Evolutionary conservation across 1,140 invertebrate genomes (phyloP).

Genomic region (Pseudomyrmex sp.): DNA sequence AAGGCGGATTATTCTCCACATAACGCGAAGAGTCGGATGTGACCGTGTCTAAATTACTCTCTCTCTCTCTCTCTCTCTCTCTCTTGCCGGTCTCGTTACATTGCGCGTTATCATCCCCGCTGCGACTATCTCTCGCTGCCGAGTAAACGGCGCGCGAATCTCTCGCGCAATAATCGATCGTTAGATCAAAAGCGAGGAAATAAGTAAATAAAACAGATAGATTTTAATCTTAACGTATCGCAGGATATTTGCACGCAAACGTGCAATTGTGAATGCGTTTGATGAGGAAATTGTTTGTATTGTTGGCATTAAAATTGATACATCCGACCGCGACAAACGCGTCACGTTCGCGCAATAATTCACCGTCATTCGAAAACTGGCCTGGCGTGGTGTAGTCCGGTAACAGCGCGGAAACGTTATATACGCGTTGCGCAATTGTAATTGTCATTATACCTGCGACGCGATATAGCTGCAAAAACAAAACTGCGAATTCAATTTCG

Average conservation of each 20-base stretch:
- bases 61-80: too few species aligned
- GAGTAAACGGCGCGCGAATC: not conserved
- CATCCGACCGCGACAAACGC: not conserved
- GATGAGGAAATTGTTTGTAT: not conserved
- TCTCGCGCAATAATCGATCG: not conserved
- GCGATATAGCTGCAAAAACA: not conserved
- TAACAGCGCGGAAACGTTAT: not conserved
- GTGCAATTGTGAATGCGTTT: not conserved
- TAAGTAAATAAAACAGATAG: not conserved
- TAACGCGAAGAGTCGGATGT: slow-evolving; percentile 3
- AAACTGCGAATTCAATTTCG: slow-evolving; percentile 31
- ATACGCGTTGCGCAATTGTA: slow-evolving; percentile 1
- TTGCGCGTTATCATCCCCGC: too few species aligned
- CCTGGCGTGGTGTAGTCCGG: too few species aligned
- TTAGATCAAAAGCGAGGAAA: not conserved
- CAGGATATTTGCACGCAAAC: not conserved
- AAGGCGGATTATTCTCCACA: not conserved
- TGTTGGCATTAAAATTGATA: slow-evolving; percentile 3
- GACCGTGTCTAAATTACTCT: slow-evolving; percentile 7
- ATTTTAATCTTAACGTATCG: not conserved
- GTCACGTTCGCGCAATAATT: not conserved
- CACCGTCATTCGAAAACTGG: not conserved
- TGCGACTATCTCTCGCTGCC: not conserved
- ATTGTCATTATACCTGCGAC: not conserved
- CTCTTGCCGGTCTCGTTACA: not conserved